Conservation (phyloP, 2,113 vertebrate species). For the Poecilia latipinna region DNA sequence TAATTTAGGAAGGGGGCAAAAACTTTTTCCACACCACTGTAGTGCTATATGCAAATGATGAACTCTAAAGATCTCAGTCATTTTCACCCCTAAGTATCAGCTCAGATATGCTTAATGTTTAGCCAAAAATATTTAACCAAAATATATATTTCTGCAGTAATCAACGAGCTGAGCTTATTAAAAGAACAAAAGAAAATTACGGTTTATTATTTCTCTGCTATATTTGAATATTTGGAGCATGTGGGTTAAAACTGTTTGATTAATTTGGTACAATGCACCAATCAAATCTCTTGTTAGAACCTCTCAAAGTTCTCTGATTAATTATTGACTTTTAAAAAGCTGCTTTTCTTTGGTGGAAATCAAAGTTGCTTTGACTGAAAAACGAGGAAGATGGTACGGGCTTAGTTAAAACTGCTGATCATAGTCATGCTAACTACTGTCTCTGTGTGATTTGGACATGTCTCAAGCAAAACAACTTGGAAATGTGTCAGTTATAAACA, state of each 20-base stretch:
- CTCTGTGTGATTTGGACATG: neutral
- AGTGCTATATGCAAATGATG: no score
- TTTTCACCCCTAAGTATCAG: no score
- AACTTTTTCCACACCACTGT: no score
- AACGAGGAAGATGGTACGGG: neutral
- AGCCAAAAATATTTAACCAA: neutral
- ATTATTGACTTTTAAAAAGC: neutral
- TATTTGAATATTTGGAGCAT: neutral
- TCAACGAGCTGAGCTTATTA: neutral
- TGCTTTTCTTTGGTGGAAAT: neutral
- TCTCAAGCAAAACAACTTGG: neutral
- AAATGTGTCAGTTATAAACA: neutral
- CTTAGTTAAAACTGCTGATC: neutral
- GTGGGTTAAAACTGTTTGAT: neutral
- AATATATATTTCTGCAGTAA: neutral
- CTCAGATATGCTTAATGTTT: no score
- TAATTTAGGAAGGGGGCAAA: no score
- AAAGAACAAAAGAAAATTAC: neutral
- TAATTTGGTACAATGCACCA: neutral
- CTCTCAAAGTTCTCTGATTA: neutral
- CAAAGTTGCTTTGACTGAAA: neutral
- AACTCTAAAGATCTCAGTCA: neutral
- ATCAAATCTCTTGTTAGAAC: conserved; percentile 10
- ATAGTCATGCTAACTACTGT: neutral
- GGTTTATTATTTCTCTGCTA: neutral